Percentiles rank a stretch among this genome's conserved stretches.
phyloP scores from a whole-genome alignment of 2,888 invertebrate species.

The Ariolimax columbianus region DNA sequence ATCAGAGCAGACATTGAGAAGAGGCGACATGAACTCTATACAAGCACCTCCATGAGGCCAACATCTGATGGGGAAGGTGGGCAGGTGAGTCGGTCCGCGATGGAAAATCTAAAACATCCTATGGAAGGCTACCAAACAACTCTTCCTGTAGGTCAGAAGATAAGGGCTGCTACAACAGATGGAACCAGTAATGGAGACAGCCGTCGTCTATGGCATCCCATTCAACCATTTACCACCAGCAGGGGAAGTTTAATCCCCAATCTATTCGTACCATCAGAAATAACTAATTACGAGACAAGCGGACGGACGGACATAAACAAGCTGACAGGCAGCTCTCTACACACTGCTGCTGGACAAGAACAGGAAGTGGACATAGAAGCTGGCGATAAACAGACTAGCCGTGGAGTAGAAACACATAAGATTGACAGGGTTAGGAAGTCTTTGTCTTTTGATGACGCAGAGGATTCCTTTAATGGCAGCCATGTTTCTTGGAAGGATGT shows the following conservation, averaged over 20 bases:
- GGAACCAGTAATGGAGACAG: background rate
- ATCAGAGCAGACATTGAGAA: slow-evolving; percentile 67
- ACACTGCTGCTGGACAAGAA: background rate
- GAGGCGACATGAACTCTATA: slow-evolving; percentile 58
- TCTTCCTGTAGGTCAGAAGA: background rate
- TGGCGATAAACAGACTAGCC: background rate
- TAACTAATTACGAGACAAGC: background rate
- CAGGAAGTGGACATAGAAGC: background rate
- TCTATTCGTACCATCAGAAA: too few relatives aligned
- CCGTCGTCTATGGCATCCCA: slow-evolving; percentile 1
- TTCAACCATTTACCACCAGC: slow-evolving; percentile 17
- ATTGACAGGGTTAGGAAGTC: slow-evolving; percentile 66
- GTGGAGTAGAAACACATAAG: background rate
- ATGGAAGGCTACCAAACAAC: background rate
- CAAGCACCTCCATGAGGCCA: background rate
- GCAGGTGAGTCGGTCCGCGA: background rate
- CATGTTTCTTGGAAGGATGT: slow-evolving; percentile 39
- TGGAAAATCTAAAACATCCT: background rate
- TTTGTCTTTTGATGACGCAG: slow-evolving; percentile 64
- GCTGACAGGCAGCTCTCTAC: background rate
- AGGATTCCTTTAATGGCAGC: slow-evolving; percentile 58
- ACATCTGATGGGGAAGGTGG: background rate
- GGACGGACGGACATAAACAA: too few relatives aligned
- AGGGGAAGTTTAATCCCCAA: background rate
- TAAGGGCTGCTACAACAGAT: background rate